Conservation (phyloP, 2,113 vertebrate species). For the Burhinus bistriatus region DNA sequence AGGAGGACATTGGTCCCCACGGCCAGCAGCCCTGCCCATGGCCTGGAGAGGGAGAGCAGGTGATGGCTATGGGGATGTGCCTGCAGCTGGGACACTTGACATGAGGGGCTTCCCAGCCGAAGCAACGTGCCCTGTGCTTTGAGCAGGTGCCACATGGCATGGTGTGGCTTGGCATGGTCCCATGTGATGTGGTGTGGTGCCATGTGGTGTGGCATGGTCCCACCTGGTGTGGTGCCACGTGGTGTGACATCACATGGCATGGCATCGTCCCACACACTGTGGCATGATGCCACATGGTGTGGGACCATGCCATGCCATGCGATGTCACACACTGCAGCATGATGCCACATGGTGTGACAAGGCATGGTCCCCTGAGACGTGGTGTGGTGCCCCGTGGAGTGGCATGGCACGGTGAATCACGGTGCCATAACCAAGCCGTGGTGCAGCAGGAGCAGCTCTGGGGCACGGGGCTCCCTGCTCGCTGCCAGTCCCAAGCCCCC, state of each 20-base stretch:
- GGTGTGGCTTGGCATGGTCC: not conserved
- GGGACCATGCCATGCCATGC: no score
- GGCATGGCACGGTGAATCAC: rapidly evolving
- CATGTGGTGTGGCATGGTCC: not conserved
- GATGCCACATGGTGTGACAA: not conserved
- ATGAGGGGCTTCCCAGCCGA: not conserved
- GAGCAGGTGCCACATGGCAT: rapidly evolving
- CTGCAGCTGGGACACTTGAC: not conserved
- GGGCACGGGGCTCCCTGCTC: rapidly evolving
- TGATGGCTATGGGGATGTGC: not conserved
- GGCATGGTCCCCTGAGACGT: rapidly evolving
- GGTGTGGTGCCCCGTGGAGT: not conserved
- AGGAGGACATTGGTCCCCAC: not conserved
- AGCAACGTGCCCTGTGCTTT: rapidly evolving
- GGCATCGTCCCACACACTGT: not conserved
- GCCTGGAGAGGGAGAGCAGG: rapidly evolving
- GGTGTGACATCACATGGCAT: not conserved
- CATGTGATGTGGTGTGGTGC: no score
- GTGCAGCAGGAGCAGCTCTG: not conserved
- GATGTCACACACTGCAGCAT: no score
- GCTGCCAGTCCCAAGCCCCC: rapidly evolving
- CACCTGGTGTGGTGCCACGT: rapidly evolving
- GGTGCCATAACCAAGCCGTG: rapidly evolving
- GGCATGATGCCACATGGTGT: not conserved
- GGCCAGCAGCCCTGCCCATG: not conserved